Evolutionary conservation across 1,140 invertebrate genomes (phyloP), one percentile per base, ranked within the genome.

Genomic region (Drosophila bocki): DNA sequence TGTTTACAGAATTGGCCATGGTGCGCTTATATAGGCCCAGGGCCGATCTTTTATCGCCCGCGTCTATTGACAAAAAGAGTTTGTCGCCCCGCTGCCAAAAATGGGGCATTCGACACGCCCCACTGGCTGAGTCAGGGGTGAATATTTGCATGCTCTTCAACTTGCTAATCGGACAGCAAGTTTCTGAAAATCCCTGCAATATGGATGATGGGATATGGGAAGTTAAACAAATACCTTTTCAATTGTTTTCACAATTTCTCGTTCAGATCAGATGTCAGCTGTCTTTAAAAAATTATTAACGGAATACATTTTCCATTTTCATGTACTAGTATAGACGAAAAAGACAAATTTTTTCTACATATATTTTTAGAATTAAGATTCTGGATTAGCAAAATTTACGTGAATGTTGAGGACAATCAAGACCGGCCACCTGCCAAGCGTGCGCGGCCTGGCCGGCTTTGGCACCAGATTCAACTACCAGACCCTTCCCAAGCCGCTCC

Each of bases 1-100:
- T 63, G 60, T 47, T 78, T 70, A 57, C 75, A 64, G 75, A 72
- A 76, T 83, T 87, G 84, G 72, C 58, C 60, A 75, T 78, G 69
- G 69, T 56, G 57, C 56, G 61, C 84, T 65, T 45, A 86, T 78
- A 53, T 69, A 45, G 44, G 7, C 57, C 50, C 81, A 85, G 60
- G 82, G 82, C 75, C 82, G 58, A 68, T 64, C 32, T 67, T 54
- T 61, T 75, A 54, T 68, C 47, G 35, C 33, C 44, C 37, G 47
- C 33, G 56, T 62, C 57, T 41, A 78, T 65, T 80, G 65, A 80
- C 77, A 84, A 53, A 78, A 71, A 71, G n/a, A 61, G 67, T 81
- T 63, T 68, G 35, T 77, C 62, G 71, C 61, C 39, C 63, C 29
- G 19, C 17, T 58, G 44, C 51, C 44, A 63, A 57, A 78, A 75